Conservation (phyloP, 2,888 invertebrate species). For the Alsophila aescularia region DNA sequence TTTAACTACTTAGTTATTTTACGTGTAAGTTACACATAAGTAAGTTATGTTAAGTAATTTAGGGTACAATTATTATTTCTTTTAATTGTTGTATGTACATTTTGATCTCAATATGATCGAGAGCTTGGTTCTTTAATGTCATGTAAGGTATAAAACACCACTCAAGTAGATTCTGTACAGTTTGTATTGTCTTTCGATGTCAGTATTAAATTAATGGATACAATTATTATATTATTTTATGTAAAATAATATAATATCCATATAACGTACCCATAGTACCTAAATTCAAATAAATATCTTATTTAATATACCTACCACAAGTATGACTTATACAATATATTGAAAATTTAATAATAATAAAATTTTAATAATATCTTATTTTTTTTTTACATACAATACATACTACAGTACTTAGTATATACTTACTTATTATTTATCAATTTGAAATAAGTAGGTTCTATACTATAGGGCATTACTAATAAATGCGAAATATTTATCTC, state of each 20-base stretch:
- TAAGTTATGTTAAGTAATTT: neutral
- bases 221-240: conserved; percentile 16
- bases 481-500: conserved; percentile 26
- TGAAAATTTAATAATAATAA: conserved; percentile 20
- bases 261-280: neutral
- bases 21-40: conserved; percentile 13
- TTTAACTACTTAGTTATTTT: conserved; percentile 22
- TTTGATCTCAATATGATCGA: conserved; percentile 83
- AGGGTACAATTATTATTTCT: conserved; percentile 42
- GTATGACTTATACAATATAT: conserved; percentile 59
- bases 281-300: conserved; percentile 25
- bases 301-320: conserved; percentile 45
- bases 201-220: conserved; percentile 50
- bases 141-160: conserved; percentile 84
- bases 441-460: conserved; percentile 14
- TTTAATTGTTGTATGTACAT: conserved; percentile 74
- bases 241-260: conserved; percentile 11
- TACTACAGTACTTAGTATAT: neutral
- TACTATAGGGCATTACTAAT: conserved; percentile 15
- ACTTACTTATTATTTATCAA: conserved; percentile 16
- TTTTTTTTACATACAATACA: neutral
- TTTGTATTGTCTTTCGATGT: conserved; percentile 71
- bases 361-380: no score
- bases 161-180: conserved; percentile 81
- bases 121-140: conserved; percentile 72